Conservation (phyloP, 2,797 vertebrate species). For the Myotis planiceps region DNA sequence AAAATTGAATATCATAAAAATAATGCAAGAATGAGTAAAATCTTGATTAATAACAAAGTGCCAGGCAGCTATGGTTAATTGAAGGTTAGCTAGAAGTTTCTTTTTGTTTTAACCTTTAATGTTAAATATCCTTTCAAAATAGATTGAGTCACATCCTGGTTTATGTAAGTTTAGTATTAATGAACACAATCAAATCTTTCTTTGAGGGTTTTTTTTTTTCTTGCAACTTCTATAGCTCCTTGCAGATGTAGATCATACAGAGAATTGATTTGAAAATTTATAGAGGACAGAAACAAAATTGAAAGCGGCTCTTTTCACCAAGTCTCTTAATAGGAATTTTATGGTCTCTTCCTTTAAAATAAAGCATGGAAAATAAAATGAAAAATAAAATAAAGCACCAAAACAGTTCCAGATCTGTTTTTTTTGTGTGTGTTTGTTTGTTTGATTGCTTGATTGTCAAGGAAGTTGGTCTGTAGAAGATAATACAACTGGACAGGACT, state of each 20-base stretch:
- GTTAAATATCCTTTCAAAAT: slow-evolving; percentile 57
- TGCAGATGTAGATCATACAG: background rate
- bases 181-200: slow-evolving; percentile 52
- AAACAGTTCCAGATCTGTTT: background rate
- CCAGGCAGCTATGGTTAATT: slow-evolving; percentile 58
- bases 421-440: background rate
- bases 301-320: background rate
- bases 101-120: slow-evolving; percentile 63
- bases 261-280: slow-evolving; percentile 50
- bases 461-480: background rate
- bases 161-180: slow-evolving; percentile 44
- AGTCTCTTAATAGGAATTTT: background rate
- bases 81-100: slow-evolving; percentile 68
- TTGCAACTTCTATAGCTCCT: background rate
- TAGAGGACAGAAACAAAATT: background rate
- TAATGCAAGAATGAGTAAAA: slow-evolving; percentile 62
- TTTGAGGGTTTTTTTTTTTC: background rate
- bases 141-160: slow-evolving; percentile 48
- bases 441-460: background rate
- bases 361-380: background rate
- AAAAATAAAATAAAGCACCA: background rate
- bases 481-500: background rate
- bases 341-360: background rate
- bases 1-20: slow-evolving; percentile 74
- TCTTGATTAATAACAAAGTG: slow-evolving; percentile 61